Evolutionary conservation across 1,140 invertebrate genomes (phyloP).

Genomic region (Helicoverpa zea): DNA sequence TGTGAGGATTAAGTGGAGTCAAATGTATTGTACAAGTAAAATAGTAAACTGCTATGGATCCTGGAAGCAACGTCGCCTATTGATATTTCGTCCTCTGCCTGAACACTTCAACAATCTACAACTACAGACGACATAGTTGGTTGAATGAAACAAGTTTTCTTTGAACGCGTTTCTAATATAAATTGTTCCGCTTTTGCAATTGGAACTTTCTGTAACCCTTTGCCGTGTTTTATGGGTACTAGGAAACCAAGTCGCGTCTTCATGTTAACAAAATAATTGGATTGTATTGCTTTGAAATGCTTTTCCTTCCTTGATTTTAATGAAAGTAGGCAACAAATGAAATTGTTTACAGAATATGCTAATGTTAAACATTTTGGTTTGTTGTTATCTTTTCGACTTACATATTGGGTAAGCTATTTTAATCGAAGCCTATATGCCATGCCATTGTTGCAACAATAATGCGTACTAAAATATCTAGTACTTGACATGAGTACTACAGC

Average conservation of each 20-base stretch:
- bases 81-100: too few species aligned
- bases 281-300: neutral
- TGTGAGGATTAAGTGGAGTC: too few species aligned
- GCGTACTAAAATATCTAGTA: constrained; percentile 15
- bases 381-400: neutral
- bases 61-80: too few species aligned
- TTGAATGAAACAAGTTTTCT: too few species aligned
- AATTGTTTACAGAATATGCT: neutral
- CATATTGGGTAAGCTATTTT: neutral
- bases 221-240: neutral
- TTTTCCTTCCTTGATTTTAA: too few species aligned
- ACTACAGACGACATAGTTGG: too few species aligned
- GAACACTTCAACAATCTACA: too few species aligned
- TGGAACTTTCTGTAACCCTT: neutral
- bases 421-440: neutral
- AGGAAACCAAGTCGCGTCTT: constrained; percentile 4
- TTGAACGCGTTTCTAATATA: neutral
- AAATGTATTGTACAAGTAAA: too few species aligned
- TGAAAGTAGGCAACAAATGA: too few species aligned
- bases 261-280: neutral
- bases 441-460: neutral
- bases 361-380: neutral
- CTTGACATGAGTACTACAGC: constrained; percentile 5
- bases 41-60: too few species aligned
- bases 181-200: neutral